Conservation (phyloP, 1,140 invertebrate genomes). For the Choristoneura fumiferana region DNA sequence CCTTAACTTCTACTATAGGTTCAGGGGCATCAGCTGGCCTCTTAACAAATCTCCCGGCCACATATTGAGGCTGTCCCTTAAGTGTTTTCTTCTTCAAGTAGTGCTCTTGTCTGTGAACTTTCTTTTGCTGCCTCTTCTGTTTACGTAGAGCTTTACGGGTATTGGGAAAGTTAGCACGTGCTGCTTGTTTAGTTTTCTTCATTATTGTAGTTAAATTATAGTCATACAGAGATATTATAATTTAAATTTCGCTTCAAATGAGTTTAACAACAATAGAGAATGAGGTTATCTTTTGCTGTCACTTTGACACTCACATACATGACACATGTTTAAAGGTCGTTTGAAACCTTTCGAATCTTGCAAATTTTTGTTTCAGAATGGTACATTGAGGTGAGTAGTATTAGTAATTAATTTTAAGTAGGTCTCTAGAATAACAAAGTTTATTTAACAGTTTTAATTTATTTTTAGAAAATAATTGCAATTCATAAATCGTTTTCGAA, state of each 20-base stretch:
- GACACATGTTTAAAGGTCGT: too few relatives aligned
- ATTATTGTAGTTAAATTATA: constrained; percentile 23
- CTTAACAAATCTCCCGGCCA: constrained; percentile 60
- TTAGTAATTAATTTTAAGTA: too few relatives aligned
- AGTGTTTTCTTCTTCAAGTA: constrained; percentile 59
- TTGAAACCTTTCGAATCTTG: too few relatives aligned
- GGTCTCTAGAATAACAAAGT: too few relatives aligned
- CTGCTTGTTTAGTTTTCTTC: constrained; percentile 49
- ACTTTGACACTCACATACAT: neutral
- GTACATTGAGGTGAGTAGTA: too few relatives aligned
- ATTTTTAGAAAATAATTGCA: too few relatives aligned
- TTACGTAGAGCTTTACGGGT: constrained; percentile 57
- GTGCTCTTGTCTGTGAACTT: constrained; percentile 56
- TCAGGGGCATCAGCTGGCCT: constrained; percentile 35
- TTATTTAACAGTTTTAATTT: too few relatives aligned
- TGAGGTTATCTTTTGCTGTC: neutral
- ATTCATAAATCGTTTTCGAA: too few relatives aligned
- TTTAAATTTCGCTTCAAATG: too few relatives aligned
- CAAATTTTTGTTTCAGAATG: too few relatives aligned
- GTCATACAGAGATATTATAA: too few relatives aligned
- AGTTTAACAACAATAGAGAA: too few relatives aligned
- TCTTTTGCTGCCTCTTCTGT: constrained; percentile 62
- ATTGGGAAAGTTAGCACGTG: constrained; percentile 45
- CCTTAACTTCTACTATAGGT: constrained; percentile 33
- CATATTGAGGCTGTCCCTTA: constrained; percentile 24